phyloP scores from a whole-genome alignment of 2,113 vertebrate genomes.

The Hydrochoerus hydrochaeris region DNA sequence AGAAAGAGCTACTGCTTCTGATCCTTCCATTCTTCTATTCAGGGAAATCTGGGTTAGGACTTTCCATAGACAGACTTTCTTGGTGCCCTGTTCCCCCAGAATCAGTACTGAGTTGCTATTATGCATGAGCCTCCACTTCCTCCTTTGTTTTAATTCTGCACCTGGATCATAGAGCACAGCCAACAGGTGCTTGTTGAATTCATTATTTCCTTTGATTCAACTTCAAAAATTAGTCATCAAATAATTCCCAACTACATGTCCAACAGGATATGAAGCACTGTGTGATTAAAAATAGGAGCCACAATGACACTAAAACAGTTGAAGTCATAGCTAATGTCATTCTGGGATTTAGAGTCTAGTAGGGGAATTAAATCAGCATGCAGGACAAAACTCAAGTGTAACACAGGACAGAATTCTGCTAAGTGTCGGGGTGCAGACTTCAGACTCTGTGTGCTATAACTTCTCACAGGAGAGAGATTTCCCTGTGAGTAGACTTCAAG shows the following conservation, averaged over 20 bases:
- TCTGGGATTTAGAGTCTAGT: neutral
- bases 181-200: neutral
- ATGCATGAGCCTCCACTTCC: neutral
- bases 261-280: neutral
- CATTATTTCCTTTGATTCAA: neutral
- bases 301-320: neutral
- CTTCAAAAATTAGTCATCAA: neutral
- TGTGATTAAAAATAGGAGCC: neutral
- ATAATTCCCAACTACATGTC: neutral
- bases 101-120: neutral
- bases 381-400: neutral
- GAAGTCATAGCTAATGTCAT: neutral
- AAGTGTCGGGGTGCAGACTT: neutral
- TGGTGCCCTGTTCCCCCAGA: neutral
- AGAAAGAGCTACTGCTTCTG: neutral
- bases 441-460: neutral
- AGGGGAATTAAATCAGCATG: neutral
- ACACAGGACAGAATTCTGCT: neutral
- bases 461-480: neutral
- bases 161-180: neutral
- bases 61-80: neutral
- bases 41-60: neutral
- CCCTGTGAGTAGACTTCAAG: neutral
- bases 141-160: neutral
- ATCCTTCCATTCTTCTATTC: neutral